These are phyloP conservation scores for Dryobotodes eremita DNA, from an alignment of 2,888 invertebrate species.

Conservation along the genomic window DNA sequence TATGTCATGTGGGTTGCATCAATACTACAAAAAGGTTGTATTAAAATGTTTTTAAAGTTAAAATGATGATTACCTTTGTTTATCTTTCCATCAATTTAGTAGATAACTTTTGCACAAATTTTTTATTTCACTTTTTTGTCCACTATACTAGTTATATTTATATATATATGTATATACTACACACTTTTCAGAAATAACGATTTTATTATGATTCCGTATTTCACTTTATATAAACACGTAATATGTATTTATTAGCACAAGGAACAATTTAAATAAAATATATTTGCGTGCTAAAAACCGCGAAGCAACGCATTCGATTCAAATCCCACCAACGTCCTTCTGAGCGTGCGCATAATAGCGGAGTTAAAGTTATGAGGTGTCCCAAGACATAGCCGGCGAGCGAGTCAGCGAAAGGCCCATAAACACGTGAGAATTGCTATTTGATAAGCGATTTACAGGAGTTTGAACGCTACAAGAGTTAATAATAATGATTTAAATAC, in stretches of 20 bases:
- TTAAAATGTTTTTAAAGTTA: not conserved
- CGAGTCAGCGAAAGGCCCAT: constrained; percentile 7
- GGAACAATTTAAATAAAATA: constrained; percentile 33
- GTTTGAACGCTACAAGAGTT: not conserved
- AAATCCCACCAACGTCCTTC: constrained; percentile 66
- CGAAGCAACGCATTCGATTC: constrained; percentile 58
- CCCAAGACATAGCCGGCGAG: constrained; percentile 25
- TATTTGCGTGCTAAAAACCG: constrained; percentile 47
- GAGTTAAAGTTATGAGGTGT: constrained; percentile 54
- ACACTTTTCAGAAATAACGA: not conserved
- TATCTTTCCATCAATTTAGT: constrained; percentile 24
- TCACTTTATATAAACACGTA: not conserved
- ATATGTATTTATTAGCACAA: not conserved
- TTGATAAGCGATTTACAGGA: constrained; percentile 3
- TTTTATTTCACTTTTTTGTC: not conserved
- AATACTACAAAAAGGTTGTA: not conserved
- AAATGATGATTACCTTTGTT: constrained; percentile 46
- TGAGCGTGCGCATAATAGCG: constrained; percentile 61
- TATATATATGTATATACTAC: not conserved
- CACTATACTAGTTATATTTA: not conserved
- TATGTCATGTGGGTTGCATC: constrained; percentile 38
- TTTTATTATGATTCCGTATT: not conserved
- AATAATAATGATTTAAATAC: not conserved
- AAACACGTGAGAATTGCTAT: not conserved
- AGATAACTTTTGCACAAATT: constrained; percentile 27